These are phyloP conservation scores for Romanogobio albipinnatus DNA, from an alignment of 2,113 vertebrate genomes.

Conservation along the genomic window DNA sequence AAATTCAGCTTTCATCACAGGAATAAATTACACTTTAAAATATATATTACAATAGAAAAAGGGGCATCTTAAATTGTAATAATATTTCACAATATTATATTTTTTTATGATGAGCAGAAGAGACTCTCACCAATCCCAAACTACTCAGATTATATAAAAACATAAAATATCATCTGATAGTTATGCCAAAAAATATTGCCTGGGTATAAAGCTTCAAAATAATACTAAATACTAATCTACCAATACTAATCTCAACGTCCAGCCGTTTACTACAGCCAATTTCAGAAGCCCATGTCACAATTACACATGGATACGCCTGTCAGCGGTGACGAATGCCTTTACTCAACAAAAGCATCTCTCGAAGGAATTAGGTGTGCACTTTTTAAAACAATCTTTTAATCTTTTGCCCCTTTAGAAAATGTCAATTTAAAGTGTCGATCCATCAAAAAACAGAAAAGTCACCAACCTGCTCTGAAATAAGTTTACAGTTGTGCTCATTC, in stretches of 20 bases:
- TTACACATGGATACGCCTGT: slow-evolving; percentile 62
- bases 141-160: too few relatives aligned
- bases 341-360: slow-evolving; percentile 9
- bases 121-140: too few relatives aligned
- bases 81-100: too few relatives aligned
- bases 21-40: too few relatives aligned
- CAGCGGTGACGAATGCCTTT: slow-evolving; percentile 29
- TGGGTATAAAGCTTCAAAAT: too few relatives aligned
- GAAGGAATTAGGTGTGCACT: not conserved
- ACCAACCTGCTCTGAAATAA: slow-evolving; percentile 25
- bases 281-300: slow-evolving; percentile 71
- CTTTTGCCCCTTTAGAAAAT: slow-evolving; percentile 7
- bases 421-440: not conserved
- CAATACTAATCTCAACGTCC: slow-evolving; percentile 22
- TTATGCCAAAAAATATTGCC: too few relatives aligned
- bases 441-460: slow-evolving; percentile 10
- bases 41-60: too few relatives aligned
- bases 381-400: slow-evolving; percentile 17
- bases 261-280: slow-evolving; percentile 58
- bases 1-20: too few relatives aligned
- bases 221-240: not conserved
- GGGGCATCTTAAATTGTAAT: too few relatives aligned
- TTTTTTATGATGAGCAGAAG: too few relatives aligned
- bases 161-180: too few relatives aligned
- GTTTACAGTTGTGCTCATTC: slow-evolving; percentile 35